These are phyloP conservation scores for Syritta pipiens DNA, from an alignment of 2,888 invertebrate species.

Conservation along the genomic window DNA sequence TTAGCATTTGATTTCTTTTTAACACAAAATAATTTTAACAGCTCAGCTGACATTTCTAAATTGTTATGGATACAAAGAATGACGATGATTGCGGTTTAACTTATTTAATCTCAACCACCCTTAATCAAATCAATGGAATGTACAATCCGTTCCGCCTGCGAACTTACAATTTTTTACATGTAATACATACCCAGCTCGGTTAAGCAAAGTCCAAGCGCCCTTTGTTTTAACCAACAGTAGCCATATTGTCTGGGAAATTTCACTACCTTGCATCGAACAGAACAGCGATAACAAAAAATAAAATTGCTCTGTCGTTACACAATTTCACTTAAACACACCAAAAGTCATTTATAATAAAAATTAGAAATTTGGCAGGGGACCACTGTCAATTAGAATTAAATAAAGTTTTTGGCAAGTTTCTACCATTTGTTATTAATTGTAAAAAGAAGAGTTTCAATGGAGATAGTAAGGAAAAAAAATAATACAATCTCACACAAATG, in stretches of 20 bases:
- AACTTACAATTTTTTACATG: too few species aligned
- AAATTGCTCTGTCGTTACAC: too few species aligned
- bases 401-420: background rate
- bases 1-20: too few species aligned
- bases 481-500: conserved; percentile 7
- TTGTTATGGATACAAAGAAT: too few species aligned
- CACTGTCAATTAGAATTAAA: conserved; percentile 7
- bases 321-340: background rate
- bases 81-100: too few species aligned
- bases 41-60: too few species aligned
- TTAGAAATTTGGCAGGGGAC: conserved; percentile 45
- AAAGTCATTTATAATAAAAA: conserved; percentile 2
- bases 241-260: conserved; percentile 12
- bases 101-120: too few species aligned
- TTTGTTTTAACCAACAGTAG: conserved; percentile 1
- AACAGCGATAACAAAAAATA: background rate
- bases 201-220: background rate
- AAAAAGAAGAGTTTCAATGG: too few species aligned
- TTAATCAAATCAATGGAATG: too few species aligned
- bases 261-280: background rate
- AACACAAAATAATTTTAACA: too few species aligned
- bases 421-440: background rate
- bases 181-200: background rate
- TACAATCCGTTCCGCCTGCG: too few species aligned
- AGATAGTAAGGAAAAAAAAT: background rate